A percentile compares a stretch with the other conserved stretches of the same genome.
Evolutionary conservation across 2,797 vertebrate species (phyloP).

Genomic region (Acrossocheilus wenchowensis): DNA sequence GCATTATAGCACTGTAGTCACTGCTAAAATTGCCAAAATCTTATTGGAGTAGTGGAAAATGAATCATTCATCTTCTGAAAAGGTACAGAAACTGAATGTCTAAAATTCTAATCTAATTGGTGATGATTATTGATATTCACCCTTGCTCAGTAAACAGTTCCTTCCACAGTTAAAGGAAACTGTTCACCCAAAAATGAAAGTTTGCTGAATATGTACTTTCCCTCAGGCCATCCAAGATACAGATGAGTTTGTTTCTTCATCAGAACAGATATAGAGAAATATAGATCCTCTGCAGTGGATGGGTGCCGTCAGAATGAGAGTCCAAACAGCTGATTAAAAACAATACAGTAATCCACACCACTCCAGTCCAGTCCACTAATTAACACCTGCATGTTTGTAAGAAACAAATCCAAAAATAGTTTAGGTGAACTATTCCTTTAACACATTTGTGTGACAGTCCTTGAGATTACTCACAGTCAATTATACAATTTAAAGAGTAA

Average conservation of each 20-base stretch:
- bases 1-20: background rate
- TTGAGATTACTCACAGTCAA: background rate
- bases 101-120: background rate
- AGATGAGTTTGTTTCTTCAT: background rate
- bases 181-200: background rate
- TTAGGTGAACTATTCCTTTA: background rate
- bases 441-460: background rate
- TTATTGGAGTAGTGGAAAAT: background rate
- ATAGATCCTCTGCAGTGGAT: background rate
- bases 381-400: background rate
- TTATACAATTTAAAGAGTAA: background rate
- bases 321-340: background rate
- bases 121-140: background rate
- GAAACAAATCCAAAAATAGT: background rate
- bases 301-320: background rate
- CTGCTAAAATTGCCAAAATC: background rate
- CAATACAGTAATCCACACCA: background rate
- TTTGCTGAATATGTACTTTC: background rate
- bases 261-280: background rate
- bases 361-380: background rate
- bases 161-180: background rate
- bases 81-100: background rate
- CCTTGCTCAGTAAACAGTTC: background rate
- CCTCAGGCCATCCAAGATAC: background rate
- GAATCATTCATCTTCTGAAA: conserved; percentile 7